These are phyloP conservation scores for Drosophila acutilabella DNA, from an alignment of 2,888 invertebrate species.

Conservation along the genomic window DNA sequence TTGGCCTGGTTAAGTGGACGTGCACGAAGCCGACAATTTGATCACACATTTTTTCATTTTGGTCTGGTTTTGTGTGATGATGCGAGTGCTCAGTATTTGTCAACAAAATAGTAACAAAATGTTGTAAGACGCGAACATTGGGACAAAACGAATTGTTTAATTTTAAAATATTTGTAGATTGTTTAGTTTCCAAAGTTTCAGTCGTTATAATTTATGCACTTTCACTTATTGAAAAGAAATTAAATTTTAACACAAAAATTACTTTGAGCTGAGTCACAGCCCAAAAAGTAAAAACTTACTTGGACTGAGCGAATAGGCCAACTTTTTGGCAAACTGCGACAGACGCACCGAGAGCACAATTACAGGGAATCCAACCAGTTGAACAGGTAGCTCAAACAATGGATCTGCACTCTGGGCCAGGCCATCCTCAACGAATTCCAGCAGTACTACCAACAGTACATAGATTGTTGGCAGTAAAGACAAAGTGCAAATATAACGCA, in stretches of 20 bases:
- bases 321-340: constrained; percentile 93
- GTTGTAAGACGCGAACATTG: constrained; percentile 10
- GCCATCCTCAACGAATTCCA: constrained; percentile 80
- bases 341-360: constrained; percentile 92
- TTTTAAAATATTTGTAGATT: not conserved
- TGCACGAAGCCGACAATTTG: constrained; percentile 53
- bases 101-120: constrained; percentile 16
- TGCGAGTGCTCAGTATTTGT: constrained; percentile 10
- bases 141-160: not conserved
- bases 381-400: constrained; percentile 92
- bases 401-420: constrained; percentile 85
- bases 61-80: constrained; percentile 38
- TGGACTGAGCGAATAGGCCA: constrained; percentile 93
- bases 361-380: constrained; percentile 93
- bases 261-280: constrained; percentile 27
- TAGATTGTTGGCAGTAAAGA: constrained; percentile 81
- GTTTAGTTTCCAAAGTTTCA: not conserved
- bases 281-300: constrained; percentile 85
- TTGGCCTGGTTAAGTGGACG: constrained; percentile 61
- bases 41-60: constrained; percentile 30
- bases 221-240: constrained; percentile 65
- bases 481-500: constrained; percentile 76
- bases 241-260: constrained; percentile 22
- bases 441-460: constrained; percentile 80
- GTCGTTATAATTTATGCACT: constrained; percentile 65